These are phyloP conservation scores for Wasmannia auropunctata DNA, from an alignment of 1,140 invertebrate species.

Conservation along the genomic window DNA sequence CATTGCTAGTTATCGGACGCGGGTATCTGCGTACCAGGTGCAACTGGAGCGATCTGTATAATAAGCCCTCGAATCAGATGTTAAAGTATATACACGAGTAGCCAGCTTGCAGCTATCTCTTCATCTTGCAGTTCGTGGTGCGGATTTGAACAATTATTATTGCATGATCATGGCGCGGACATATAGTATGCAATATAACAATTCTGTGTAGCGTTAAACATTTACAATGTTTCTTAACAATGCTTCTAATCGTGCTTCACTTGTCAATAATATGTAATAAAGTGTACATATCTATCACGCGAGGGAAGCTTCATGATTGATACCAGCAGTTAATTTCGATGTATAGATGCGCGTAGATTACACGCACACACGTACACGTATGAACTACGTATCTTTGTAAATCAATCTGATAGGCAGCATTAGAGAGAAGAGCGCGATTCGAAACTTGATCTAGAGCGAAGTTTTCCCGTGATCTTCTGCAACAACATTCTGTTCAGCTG, in stretches of 20 bases:
- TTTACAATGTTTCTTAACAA: slow-evolving; percentile 7
- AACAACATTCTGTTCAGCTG: slow-evolving; percentile 34
- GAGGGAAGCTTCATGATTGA: not conserved
- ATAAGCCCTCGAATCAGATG: slow-evolving; percentile 57
- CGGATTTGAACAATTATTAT: slow-evolving; percentile 32
- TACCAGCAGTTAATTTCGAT: slow-evolving; percentile 2
- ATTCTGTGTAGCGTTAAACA: not conserved
- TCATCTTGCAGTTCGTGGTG: not conserved
- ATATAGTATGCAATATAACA: not conserved
- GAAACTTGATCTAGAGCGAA: not conserved
- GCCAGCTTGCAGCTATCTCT: slow-evolving; percentile 16
- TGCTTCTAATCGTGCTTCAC: not conserved
- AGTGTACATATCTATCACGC: not conserved
- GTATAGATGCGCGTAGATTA: not conserved
- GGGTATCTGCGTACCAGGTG: slow-evolving; percentile 57
- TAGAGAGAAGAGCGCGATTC: slow-evolving; percentile 21
- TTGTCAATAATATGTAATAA: not conserved
- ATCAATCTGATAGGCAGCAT: not conserved
- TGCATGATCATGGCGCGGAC: not conserved
- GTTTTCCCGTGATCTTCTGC: not conserved
- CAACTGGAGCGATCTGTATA: slow-evolving; percentile 59
- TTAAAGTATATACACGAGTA: slow-evolving; percentile 14
- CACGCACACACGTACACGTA: not conserved
- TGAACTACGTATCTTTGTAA: not conserved
- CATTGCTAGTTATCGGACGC: slow-evolving; percentile 56